Base-by-base conservation (phyloP, 2,888 invertebrate genomes). In the Cantharis flavilabris region DNA sequence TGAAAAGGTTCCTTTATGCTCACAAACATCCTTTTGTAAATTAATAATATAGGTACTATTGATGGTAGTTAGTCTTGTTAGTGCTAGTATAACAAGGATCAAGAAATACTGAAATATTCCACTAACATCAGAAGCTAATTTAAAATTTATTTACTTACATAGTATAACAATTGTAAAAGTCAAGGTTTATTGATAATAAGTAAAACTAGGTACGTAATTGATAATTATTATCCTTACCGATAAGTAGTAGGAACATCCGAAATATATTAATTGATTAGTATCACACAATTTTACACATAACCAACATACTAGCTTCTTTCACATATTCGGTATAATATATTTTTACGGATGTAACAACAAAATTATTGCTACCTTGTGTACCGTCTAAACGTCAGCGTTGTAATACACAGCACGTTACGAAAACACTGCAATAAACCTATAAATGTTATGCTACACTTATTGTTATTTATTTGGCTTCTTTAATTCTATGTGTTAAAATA, bases 361-460 rank as follows among this genome's bases (percentile, higher is more conserved):
- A 49, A 49, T 49, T 49, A 49, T 67, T 67, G 65, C 65, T 23
- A 23, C 20, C 23, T 23, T 67, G 65, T 67, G 65, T 67, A 67
- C 26, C 26, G 65, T 26, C 20, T 26, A 67, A 20, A 67, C 65
- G 23, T 67, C 65, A 67, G 65, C 26, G 65, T 67, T 67, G 26
- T 23, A 67, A 67, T 67, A 67, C 65, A 67, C 23, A 67, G 65
- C 65, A 26, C 23, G 65, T 67, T 67, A 67, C 23, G 65, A 72
- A 64, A 71, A 23, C 62, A 30, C 65, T 64, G 62, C 70, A 71
- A 71, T 73, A 76, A 77, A 72, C 71, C 77, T 77, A 71, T 74
- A 71, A 30, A 73, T 73, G 76, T 76, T 73, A 74, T 77, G 77
- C 74, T 74, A 77, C 74, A 74, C 71, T 77, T 74, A 77, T 63